A percentile compares a stretch with the other conserved stretches of the same genome.
These are phyloP conservation scores for Craterocephalus amniculus DNA, from an alignment of 2,797 vertebrate genomes.

Conservation along the genomic window DNA sequence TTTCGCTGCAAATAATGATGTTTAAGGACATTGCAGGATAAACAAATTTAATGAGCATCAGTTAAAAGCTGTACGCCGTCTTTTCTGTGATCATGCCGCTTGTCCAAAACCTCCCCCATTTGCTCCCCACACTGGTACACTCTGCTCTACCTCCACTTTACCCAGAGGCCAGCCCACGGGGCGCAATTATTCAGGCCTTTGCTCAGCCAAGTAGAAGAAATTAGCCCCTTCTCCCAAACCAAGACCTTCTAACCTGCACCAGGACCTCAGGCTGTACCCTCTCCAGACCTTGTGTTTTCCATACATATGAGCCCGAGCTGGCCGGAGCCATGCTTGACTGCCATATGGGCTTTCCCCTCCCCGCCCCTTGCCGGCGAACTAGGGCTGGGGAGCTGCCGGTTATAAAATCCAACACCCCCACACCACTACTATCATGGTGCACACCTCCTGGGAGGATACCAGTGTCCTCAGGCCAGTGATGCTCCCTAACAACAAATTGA, in stretches of 20 bases:
- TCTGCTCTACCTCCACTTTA: constrained; percentile 65
- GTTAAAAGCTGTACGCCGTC: constrained; percentile 26
- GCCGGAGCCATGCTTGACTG: constrained; percentile 57
- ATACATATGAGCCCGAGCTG: constrained; percentile 68
- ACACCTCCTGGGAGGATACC: constrained; percentile 45
- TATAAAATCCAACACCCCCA: constrained; percentile 50
- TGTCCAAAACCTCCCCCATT: constrained; percentile 11
- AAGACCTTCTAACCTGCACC: constrained; percentile 76
- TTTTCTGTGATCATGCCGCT: constrained; percentile 24
- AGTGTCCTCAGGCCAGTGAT: constrained; percentile 35
- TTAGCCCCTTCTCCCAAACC: constrained; percentile 74
- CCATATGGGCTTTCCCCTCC: constrained; percentile 40
- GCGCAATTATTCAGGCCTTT: constrained; percentile 81
- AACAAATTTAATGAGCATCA: constrained; percentile 34
- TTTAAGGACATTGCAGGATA: not conserved
- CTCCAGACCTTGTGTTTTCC: constrained; percentile 69
- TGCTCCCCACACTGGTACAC: constrained; percentile 45
- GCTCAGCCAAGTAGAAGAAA: constrained; percentile 81
- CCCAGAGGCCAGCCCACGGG: constrained; percentile 73
- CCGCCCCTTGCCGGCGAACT: constrained; percentile 31
- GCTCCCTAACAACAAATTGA: constrained; percentile 29
- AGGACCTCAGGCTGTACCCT: constrained; percentile 69
- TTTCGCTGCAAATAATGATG: constrained; percentile 1
- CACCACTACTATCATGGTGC: constrained; percentile 11
- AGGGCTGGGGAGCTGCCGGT: constrained; percentile 49